Evolutionary conservation across 2,888 invertebrate species (phyloP), one percentile per base, ranked within the genome.

Genomic region (Helobdella robusta): DNA sequence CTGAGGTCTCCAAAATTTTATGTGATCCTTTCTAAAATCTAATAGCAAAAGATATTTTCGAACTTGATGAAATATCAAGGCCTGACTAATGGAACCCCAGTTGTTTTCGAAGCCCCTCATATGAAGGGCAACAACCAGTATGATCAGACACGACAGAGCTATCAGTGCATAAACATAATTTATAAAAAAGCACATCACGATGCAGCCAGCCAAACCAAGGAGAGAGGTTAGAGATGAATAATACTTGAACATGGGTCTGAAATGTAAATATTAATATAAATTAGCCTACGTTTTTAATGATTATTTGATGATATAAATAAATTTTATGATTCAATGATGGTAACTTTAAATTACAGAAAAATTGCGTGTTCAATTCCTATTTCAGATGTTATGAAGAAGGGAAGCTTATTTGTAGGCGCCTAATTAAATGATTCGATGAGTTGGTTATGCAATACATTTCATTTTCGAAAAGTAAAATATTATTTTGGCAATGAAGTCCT

Each of bases 1-100:
- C 83, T 98, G 97, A 0, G 97, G 97, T 1, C 97, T 83, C 98
- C 98, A 98, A 81, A 93, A 98, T 82, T 97, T 97, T 1, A 99
- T 95, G 80, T 98, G 98, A 77, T 94, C 91, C 71, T 98, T 94
- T 0, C 98, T 85, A 0, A 90, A 89, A 80, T 98, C 98, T 77
- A 98, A 80, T 79, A 98, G 85, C 0, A 99, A 82, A 11, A 98
- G 83, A 81, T 98, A 98, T 79, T 99, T 99, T 50, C 98, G 84
- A 8, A 93, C 89, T 85, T 95, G 94, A 78, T 98, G 97, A 81
- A 98, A 98, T 78, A 98, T 95, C 28, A 98, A 84, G n/a, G 98
- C 95, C 82, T 98, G 98, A 23, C 93, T 92, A 72, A 98, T 92
- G 64, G 92, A 93, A 36, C 98, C 98, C 95, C 98, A 98, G 71